Percentiles rank a stretch among this genome's conserved stretches.
Conservation (phyloP, 2,888 invertebrate species). For the Bursaphelenchus okinawaensis region DNA sequence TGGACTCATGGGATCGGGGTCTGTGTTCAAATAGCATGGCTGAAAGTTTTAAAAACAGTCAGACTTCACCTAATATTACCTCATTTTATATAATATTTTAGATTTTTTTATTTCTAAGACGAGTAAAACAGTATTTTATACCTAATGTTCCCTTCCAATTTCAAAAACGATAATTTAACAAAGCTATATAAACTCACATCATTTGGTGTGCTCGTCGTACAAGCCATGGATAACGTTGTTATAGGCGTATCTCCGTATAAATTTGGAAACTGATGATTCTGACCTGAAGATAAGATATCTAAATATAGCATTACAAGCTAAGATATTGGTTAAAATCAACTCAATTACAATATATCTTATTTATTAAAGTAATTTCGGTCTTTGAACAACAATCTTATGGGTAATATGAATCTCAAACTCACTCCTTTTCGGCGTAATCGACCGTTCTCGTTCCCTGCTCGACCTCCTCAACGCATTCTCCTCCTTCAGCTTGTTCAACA, state of each 20-base stretch:
- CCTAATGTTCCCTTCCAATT: no score
- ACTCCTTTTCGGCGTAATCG: background rate
- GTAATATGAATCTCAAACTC: background rate
- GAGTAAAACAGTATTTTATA: no score
- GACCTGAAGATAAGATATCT: background rate
- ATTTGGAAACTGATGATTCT: conserved; percentile 13
- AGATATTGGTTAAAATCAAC: no score
- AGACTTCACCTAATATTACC: background rate
- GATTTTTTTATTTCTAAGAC: no score
- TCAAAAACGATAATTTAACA: background rate
- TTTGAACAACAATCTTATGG: no score
- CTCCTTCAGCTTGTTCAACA: background rate
- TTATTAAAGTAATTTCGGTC: no score
- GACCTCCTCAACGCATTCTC: background rate
- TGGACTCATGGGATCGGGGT: background rate
- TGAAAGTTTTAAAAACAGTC: background rate
- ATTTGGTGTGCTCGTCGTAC: background rate
- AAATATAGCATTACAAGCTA: no score
- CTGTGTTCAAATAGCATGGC: background rate
- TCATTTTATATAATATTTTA: no score
- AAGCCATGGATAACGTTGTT: conserved; percentile 18
- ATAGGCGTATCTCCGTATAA: conserved; percentile 23
- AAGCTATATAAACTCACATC: conserved; percentile 8
- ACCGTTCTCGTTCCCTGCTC: background rate
- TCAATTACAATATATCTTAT: no score